These are phyloP conservation scores for Melipona quadrifasciata DNA, from an alignment of 1,140 invertebrate species.

Conservation along the genomic window DNA sequence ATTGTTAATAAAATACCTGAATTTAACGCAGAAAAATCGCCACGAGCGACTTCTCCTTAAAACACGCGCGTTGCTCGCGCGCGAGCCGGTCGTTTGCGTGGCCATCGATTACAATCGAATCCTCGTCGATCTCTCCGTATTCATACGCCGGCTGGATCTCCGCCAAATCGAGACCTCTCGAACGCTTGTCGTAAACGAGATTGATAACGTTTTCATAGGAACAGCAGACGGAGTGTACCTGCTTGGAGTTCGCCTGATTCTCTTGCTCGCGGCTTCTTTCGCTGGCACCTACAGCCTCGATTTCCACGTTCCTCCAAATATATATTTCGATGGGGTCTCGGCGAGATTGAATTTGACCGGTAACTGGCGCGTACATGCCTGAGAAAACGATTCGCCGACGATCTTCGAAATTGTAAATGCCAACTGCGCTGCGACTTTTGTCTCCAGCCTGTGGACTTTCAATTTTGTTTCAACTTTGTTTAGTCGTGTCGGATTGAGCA, in stretches of 20 bases:
- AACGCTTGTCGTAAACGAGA: constrained; percentile 61
- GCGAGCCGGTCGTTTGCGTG: background rate
- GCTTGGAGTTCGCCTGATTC: background rate
- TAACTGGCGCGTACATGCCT: background rate
- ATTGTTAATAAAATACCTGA: too few relatives aligned
- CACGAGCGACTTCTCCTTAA: background rate
- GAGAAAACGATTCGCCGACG: background rate
- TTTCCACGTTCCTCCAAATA: background rate
- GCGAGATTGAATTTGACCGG: constrained; percentile 39
- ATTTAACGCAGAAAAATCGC: too few relatives aligned
- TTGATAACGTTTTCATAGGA: constrained; percentile 56
- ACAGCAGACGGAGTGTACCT: background rate
- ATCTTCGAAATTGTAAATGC: background rate
- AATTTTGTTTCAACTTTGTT: too few relatives aligned
- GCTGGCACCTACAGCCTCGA: background rate
- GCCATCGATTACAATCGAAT: constrained; percentile 60
- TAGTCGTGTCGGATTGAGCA: too few relatives aligned
- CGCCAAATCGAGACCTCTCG: constrained; percentile 59
- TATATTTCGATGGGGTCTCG: constrained; percentile 11
- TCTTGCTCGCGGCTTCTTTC: constrained; percentile 11
- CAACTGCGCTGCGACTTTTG: background rate
- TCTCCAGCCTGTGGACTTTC: too few relatives aligned
- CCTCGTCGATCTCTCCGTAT: constrained; percentile 46
- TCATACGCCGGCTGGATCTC: constrained; percentile 53
- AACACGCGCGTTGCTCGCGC: background rate